Base-by-base conservation (phyloP, 2,797 vertebrate genomes). In the Aphelocoma californica region DNA sequence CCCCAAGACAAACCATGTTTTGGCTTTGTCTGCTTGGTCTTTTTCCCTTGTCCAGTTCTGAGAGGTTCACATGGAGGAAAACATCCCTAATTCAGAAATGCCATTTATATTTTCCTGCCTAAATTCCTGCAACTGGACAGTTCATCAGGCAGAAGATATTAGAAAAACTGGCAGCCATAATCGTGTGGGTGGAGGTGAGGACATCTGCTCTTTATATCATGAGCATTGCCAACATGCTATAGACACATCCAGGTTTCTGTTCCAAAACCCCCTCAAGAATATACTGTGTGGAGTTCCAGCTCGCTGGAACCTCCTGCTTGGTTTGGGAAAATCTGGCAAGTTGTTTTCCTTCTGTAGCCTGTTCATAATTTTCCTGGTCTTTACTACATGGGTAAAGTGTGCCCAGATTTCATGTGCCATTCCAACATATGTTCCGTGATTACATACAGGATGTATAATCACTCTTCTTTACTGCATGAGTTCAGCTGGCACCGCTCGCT, bases 231-330 rank as follows among this genome's bases (percentile, higher is more conserved):
- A 97, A 92, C 90, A 91, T 90, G 81, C 84, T 95, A 90, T 85
- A 94, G 94, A 94, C 95, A 90, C 10, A 92, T 96, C 93, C 95
- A 97, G 91, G 67, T 85, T 96, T 97, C 93, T 95, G 93, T 96
- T 96, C 95, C 95, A 97, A 97, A 97, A 97, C 65, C 95, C 96
- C 93, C 95, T 95, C 96, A 96, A 93, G 96, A 96, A 96, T 93
- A 96, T 82, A 80, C 50, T 17, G 19, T 1, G 65, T 19, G 28
- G 93, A 96, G 95, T 94, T 97, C 96, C 95, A 96, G 90, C 94
- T 92, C 56, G 15, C 95, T 92, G 96, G 88, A 97, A 97, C 96
- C 95, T 96, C 93, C 90, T 96, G 96, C 95, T 96, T 93, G 91
- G 91, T 95, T 93, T 45, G 86, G 92, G 81, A 93, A 93, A 94